Base-by-base conservation (phyloP, 1,140 invertebrate genomes). In the Aphidius ervi region DNA sequence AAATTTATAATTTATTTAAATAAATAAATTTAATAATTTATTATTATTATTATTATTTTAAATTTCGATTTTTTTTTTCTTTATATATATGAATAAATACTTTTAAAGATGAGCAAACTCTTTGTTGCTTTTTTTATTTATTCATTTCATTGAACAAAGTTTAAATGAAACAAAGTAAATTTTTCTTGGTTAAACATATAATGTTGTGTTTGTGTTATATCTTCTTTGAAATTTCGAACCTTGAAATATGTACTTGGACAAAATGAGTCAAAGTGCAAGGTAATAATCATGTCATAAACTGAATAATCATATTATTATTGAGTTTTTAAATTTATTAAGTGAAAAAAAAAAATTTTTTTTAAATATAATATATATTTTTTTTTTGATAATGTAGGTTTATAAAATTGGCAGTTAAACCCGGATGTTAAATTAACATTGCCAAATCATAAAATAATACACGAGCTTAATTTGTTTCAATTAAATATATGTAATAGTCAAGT, bases 261-360 rank as follows among this genome's bases (percentile, higher is more conserved):
- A 56, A 45, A 58, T 7, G 50, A 65, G 63, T 62, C 63, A 59
- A 65, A 62, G 63, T 65, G 59, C 59, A 65, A 65, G 59, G 59
- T 58, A n/a, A 62, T 53, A 7, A 41, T 58, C 49, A 50, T 49
- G 16, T 39, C 46, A 49, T 59, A 49, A 61, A 62, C 56, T 60
- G 45, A 61, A 20, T 56, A 41, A 57, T 53, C 54, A 57, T 56
- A 48, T 49, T 59, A 59, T 9, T 16, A 5, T 6, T 39, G 6
- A 4, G 6, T 6, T 10, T 55, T 45, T 41, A 42, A 16, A 46
- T 9, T 46, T 46, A n/a, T 9, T 46, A n/a, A 9, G 16, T 16
- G 5, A 20, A 6, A 16, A 20, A 23, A 49, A 49, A 46, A 49
- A 23, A 6, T 10, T 20, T 6, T 23, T 23, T 49, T 7, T 49